Conservation (phyloP, 1,140 invertebrate genomes). For the Trigoniulus corallinus region DNA sequence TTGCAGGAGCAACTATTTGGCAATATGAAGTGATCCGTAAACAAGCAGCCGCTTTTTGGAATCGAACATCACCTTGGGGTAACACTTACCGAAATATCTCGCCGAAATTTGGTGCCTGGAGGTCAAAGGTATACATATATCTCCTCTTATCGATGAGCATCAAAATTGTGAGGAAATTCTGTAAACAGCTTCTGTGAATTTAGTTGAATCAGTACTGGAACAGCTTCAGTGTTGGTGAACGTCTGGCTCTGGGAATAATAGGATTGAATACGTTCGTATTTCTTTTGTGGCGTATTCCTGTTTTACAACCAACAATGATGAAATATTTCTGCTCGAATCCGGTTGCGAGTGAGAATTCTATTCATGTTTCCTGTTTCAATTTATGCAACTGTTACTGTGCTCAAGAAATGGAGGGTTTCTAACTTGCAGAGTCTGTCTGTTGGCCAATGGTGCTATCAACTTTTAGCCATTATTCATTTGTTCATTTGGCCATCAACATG, state of each 20-base stretch:
- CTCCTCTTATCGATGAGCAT: neutral
- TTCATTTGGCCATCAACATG: constrained; percentile 88
- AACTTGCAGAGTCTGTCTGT: constrained; percentile 43
- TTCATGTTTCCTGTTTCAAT: constrained; percentile 11
- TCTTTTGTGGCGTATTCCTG: constrained; percentile 58
- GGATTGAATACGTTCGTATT: constrained; percentile 63
- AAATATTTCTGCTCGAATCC: constrained; percentile 74
- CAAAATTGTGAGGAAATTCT: constrained; percentile 31
- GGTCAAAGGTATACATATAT: neutral
- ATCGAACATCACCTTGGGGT: constrained; percentile 19
- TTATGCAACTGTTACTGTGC: constrained; percentile 11
- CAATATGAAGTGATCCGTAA: constrained; percentile 66
- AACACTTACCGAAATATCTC: neutral
- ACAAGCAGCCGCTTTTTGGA: constrained; percentile 38
- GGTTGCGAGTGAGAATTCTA: constrained; percentile 39
- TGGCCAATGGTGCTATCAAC: constrained; percentile 79
- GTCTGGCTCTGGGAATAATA: constrained; percentile 61
- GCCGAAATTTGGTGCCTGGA: neutral
- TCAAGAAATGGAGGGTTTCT: constrained; percentile 2
- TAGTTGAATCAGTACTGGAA: constrained; percentile 42
- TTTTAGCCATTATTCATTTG: constrained; percentile 75
- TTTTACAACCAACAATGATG: constrained; percentile 53
- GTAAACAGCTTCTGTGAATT: constrained; percentile 21
- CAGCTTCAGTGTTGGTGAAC: constrained; percentile 49
- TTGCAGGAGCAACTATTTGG: constrained; percentile 61